Percentiles rank a stretch among this genome's conserved stretches.
Conservation (phyloP, 2,888 invertebrate species). For the Drosophila lacicola region DNA sequence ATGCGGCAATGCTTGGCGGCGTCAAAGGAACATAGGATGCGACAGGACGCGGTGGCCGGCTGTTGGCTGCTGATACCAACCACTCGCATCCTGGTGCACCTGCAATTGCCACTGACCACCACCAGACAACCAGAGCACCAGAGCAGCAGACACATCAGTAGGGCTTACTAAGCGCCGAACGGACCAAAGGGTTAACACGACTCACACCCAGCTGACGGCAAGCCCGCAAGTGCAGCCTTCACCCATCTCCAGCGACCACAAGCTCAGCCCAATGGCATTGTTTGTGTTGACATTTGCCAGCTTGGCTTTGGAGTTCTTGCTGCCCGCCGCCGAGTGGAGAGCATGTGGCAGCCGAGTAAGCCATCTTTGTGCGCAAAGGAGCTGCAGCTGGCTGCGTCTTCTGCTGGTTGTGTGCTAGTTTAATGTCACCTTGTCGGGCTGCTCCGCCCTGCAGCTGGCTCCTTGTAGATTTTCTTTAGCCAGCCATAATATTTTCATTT, state of each 20-base stretch:
- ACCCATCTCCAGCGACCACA: constrained; percentile 5
- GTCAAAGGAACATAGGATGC: constrained; percentile 43
- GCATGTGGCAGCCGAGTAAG: constrained; percentile 47
- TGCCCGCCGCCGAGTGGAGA: constrained; percentile 1
- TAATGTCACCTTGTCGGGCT: constrained; percentile 48
- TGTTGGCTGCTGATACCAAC: constrained; percentile 54
- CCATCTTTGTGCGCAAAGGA: constrained; percentile 22
- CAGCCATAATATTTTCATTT: constrained; percentile 76
- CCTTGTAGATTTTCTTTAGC: constrained; percentile 46
- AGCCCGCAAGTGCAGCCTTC: constrained; percentile 15
- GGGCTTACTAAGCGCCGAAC: constrained; percentile 69
- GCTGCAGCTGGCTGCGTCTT: constrained; percentile 12
- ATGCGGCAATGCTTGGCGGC: constrained; percentile 60
- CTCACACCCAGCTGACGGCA: constrained; percentile 16
- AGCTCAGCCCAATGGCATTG: constrained; percentile 46
- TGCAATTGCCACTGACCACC: constrained; percentile 46
- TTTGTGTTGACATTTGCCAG: constrained; percentile 79
- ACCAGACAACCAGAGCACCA: not conserved
- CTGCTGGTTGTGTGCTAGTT: constrained; percentile 32
- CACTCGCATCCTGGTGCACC: constrained; percentile 50
- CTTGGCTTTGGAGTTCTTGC: constrained; percentile 54
- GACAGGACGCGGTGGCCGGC: constrained; percentile 32
- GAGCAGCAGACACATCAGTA: constrained; percentile 52
- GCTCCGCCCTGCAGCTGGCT: constrained; percentile 15
- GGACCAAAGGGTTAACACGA: constrained; percentile 62